Evolutionary conservation across 2,888 invertebrate genomes (phyloP).

Genomic region (Phania funesta): DNA sequence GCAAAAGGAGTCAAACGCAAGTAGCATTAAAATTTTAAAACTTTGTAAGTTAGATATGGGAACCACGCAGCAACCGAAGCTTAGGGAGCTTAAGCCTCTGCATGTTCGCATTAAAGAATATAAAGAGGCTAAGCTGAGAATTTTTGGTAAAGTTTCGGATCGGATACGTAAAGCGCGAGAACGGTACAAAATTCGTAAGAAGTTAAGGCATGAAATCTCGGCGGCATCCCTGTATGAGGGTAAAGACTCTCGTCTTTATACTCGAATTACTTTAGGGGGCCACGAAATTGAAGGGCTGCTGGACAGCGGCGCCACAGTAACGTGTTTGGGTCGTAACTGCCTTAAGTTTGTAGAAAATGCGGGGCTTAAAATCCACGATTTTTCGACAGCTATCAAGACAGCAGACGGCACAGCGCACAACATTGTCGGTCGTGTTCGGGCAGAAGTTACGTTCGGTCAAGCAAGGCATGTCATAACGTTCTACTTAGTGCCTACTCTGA

Average conservation of each 20-base stretch:
- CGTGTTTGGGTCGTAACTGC: neutral
- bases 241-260: neutral
- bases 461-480: neutral
- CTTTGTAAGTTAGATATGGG: neutral
- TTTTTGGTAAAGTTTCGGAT: neutral
- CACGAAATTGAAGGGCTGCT: neutral
- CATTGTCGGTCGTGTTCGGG: neutral
- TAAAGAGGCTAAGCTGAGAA: neutral
- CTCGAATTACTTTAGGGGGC: neutral
- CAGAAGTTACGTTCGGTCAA: neutral
- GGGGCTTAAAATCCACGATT: neutral
- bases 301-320: constrained; percentile 1
- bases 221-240: neutral
- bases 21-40: neutral
- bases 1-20: neutral
- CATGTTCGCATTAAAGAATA: neutral
- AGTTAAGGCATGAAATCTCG: neutral
- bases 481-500: constrained; percentile 17
- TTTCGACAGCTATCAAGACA: neutral
- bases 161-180: neutral
- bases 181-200: neutral
- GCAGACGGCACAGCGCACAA: neutral
- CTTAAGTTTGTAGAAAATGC: neutral
- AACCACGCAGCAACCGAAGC: neutral
- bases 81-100: neutral